Evolutionary conservation across 2,113 vertebrate genomes (phyloP), one percentile per base, ranked within the genome.

Genomic region (Circaetus gallicus): DNA sequence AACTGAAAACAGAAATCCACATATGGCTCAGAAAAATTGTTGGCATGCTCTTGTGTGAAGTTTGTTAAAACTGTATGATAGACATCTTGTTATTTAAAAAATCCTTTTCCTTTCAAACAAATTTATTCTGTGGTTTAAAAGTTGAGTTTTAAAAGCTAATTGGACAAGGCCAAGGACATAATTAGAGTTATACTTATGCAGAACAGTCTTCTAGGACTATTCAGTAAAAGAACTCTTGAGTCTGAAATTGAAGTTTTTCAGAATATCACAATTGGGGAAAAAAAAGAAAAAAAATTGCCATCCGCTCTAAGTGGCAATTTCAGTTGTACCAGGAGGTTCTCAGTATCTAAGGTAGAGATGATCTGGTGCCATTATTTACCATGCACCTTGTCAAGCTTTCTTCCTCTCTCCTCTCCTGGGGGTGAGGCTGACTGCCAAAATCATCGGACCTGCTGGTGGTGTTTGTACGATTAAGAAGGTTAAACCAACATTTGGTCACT

Each of bases 11-110:
- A 97, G 80, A 82, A 94, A 89, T 87, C 89, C 86, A 93, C 86
- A 95, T 91, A 97, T 97, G 93, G 92, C 80, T 94, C 70, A 77
- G 95, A 93, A 70, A 89, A 96, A 18, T 53, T 73, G 87, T 73
- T 97, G 93, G 90, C 95, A 74, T 90, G 73, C 43, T 74, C 63
- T 95, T 38, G 71, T 70, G 92, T 89, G 91, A 93, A 94, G 85
- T 91, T 96, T 74, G 73, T 84, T 97, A 86, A 94, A 81, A 89
- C 16, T 80, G 65, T 65, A 69, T 97, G 95, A 96, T 71, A 96
- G 95, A 93, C 95, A 82, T 93, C 71, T 94, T 91, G 89, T 92
- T 95, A 77, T 90, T 84, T 49, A 31, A 88, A 90, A 92, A 95
- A 80, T 50, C 55, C 28, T 66, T 66, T 93, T 82, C 62, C 78